Conservation (phyloP, 2,797 vertebrate genomes). For the Champsocephalus gunnari region DNA sequence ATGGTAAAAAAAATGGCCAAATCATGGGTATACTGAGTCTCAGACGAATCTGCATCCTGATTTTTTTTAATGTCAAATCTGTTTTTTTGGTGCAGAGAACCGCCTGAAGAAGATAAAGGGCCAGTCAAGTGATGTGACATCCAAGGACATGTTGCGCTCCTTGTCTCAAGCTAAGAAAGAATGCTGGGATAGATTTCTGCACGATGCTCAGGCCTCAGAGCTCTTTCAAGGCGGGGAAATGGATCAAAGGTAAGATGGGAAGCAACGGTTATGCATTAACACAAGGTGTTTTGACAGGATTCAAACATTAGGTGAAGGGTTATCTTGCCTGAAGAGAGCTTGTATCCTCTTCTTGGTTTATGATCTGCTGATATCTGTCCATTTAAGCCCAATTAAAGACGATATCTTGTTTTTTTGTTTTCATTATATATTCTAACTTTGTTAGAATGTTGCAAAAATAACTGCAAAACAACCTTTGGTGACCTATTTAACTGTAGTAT, state of each 20-base stretch:
- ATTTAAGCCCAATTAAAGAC: neutral
- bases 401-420: neutral
- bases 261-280: neutral
- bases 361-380: neutral
- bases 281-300: neutral
- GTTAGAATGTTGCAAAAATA: neutral
- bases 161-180: constrained; percentile 97
- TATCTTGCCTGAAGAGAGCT: neutral
- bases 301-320: neutral
- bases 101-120: constrained; percentile 94
- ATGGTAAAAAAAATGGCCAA: neutral
- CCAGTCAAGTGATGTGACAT: constrained; percentile 92
- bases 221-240: constrained; percentile 90
- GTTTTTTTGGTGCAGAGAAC: constrained; percentile 85
- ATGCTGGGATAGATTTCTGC: constrained; percentile 97
- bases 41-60: too few relatives aligned
- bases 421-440: neutral
- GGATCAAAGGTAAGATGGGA: constrained; percentile 88
- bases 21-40: neutral
- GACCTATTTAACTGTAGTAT: neutral
- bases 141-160: constrained; percentile 94
- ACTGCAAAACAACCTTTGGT: neutral
- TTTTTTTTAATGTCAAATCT: neutral
- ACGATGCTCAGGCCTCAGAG: constrained; percentile 92
- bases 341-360: neutral